Evolutionary conservation across 2,797 vertebrate genomes (phyloP).

Genomic region (Danio albolineatus): DNA sequence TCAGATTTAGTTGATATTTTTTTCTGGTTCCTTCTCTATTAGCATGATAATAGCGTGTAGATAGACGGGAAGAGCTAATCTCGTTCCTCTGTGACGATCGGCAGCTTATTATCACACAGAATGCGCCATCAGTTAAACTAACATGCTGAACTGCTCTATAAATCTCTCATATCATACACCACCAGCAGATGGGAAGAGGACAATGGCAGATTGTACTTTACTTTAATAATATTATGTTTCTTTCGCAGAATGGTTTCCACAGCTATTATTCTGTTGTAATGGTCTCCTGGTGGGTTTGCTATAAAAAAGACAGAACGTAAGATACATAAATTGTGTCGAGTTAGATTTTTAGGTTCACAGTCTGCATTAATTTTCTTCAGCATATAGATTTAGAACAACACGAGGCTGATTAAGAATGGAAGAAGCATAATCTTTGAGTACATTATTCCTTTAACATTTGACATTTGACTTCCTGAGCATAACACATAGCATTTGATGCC

Average conservation of each 20-base stretch:
- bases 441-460: background rate
- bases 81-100: constrained; percentile 65
- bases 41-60: constrained; percentile 76
- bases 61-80: constrained; percentile 70
- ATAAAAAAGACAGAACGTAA: constrained; percentile 22
- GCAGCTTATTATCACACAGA: constrained; percentile 74
- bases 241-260: constrained; percentile 67
- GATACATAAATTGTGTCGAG: background rate
- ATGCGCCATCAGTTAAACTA: constrained; percentile 78
- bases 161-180: constrained; percentile 75
- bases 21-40: constrained; percentile 63
- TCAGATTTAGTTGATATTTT: constrained; percentile 53
- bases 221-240: constrained; percentile 67
- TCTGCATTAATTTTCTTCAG: background rate
- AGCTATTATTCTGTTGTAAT: constrained; percentile 78
- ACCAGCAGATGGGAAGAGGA: constrained; percentile 69
- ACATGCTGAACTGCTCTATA: constrained; percentile 76
- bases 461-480: too few relatives aligned
- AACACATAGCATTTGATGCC: background rate
- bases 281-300: constrained; percentile 55
- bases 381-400: background rate
- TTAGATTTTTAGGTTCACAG: background rate
- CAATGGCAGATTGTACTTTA: constrained; percentile 77
- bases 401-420: background rate
- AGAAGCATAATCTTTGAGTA: background rate